Percentiles rank a stretch among this genome's conserved stretches.
Conservation (phyloP, 2,797 vertebrate genomes). For the Leuciscus waleckii region DNA sequence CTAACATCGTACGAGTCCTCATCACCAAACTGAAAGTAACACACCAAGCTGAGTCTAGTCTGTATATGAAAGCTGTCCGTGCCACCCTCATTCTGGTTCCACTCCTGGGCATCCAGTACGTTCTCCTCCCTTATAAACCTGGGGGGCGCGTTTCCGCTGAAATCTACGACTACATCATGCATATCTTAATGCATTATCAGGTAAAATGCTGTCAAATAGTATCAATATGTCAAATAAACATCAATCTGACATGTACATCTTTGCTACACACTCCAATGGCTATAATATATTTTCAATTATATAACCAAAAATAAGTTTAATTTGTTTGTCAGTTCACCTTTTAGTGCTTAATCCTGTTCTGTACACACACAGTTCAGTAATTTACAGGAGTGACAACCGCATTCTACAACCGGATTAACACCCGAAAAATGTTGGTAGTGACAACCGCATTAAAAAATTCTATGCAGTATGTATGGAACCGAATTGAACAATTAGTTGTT, state of each 20-base stretch:
- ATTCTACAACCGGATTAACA: no score
- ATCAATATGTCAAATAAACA: no score
- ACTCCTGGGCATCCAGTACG: slow-evolving; percentile 92
- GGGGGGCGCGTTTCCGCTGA: slow-evolving; percentile 88
- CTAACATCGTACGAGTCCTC: slow-evolving; percentile 96
- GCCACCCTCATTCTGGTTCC: slow-evolving; percentile 96
- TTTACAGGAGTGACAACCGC: no score
- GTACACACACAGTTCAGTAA: no score
- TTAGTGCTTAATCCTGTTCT: no score
- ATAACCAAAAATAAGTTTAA: no score
- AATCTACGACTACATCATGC: slow-evolving; percentile 94
- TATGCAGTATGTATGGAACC: no score
- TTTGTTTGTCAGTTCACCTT: no score
- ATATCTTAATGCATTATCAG: slow-evolving; percentile 97
- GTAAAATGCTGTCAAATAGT: slow-evolving; percentile 68
- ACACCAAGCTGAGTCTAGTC: slow-evolving; percentile 94
- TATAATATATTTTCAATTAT: not conserved
- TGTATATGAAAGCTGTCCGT: slow-evolving; percentile 98
- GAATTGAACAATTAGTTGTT: no score
- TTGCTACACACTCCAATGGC: not conserved
- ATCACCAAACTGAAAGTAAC: slow-evolving; percentile 98
- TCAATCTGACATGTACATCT: not conserved
- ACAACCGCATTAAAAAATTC: no score
- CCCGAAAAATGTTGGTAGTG: no score
- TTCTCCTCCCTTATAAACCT: slow-evolving; percentile 92